A percentile compares a stretch with the other conserved stretches of the same genome.
Conservation (phyloP, 64 coral and sea anemone genomes). For the Pocillopora verrucosa region DNA sequence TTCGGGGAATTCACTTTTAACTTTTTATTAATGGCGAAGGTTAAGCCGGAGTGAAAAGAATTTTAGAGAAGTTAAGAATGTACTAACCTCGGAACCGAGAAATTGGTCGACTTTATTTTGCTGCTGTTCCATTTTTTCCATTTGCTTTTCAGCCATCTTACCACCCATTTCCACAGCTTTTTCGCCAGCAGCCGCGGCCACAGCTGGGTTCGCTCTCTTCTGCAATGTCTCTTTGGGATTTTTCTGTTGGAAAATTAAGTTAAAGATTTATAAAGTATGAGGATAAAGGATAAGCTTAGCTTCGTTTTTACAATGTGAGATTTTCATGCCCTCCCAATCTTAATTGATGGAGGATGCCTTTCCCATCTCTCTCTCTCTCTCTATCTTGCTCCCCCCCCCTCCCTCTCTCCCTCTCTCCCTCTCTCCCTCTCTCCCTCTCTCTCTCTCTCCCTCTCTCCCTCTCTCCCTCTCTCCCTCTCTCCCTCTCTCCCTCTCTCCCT, state of each 20-base stretch:
- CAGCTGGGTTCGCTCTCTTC: background rate
- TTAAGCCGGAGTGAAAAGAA: too few relatives aligned
- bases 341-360: too few relatives aligned
- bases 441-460: too few relatives aligned
- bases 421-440: too few relatives aligned
- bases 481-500: too few relatives aligned
- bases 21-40: too few relatives aligned
- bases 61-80: background rate
- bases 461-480: too few relatives aligned
- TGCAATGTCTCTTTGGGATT: background rate
- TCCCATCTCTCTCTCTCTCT: too few relatives aligned
- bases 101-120: background rate
- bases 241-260: background rate
- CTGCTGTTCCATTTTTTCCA: constrained; percentile 10
- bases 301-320: background rate
- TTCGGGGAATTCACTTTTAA: too few relatives aligned
- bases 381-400: too few relatives aligned
- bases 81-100: constrained; percentile 1
- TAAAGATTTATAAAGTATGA: background rate
- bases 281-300: background rate
- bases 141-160: constrained; percentile 32
- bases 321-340: too few relatives aligned
- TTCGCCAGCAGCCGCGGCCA: background rate
- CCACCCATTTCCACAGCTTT: constrained; percentile 9
- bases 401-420: too few relatives aligned